Conservation (phyloP, 2,113 vertebrate species). For the Ginglymostoma cirratum region DNA sequence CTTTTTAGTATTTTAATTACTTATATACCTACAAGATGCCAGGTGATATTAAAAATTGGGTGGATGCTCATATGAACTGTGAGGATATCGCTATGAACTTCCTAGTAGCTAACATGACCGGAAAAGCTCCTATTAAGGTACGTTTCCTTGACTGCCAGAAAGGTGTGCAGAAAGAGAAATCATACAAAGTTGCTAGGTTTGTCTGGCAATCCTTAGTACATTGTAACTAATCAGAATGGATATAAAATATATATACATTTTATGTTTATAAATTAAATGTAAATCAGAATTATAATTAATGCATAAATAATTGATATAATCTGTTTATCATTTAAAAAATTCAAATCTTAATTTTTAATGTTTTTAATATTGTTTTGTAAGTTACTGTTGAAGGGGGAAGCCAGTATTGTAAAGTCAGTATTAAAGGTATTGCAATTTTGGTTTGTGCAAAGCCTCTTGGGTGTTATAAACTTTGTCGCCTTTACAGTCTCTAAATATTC, state of each 20-base stretch:
- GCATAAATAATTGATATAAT: neutral
- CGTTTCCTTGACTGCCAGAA: conserved; percentile 23
- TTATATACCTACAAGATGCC: conserved; percentile 98
- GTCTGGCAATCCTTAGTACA: neutral
- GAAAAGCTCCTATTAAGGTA: conserved; percentile 98
- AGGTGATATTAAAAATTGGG: conserved; percentile 98
- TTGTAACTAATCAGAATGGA: neutral
- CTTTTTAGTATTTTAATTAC: conserved; percentile 90
- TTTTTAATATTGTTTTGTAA: neutral
- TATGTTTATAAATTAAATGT: neutral
- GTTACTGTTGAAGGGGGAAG: neutral
- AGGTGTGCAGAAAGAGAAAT: neutral
- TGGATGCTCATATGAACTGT: conserved; percentile 96
- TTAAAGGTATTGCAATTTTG: neutral
- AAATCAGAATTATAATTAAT: neutral
- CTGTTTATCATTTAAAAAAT: neutral
- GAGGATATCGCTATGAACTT: conserved; percentile 99
- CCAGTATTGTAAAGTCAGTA: neutral
- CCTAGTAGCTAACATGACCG: conserved; percentile 92
- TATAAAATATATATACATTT: neutral
- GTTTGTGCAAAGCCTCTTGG: neutral
- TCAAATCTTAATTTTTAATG: neutral
- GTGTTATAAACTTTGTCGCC: conserved; percentile 27
- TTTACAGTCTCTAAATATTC: conserved; percentile 30
- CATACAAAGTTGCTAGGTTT: neutral